Evolutionary conservation across 2,797 vertebrate genomes (phyloP).

Genomic region (Gymnoscopelus braueri): DNA sequence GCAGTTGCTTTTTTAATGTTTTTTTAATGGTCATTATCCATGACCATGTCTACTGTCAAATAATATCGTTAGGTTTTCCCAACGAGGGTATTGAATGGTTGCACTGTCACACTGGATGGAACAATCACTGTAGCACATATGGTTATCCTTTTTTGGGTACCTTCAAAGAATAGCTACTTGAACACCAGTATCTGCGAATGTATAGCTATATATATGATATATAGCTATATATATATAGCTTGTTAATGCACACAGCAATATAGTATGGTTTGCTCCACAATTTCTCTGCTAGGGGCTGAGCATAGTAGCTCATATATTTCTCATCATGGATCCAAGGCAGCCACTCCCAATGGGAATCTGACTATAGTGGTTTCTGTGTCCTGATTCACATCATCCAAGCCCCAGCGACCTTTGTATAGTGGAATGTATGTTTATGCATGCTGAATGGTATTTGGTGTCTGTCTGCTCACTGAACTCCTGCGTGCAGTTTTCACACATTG

Average conservation of each 20-base stretch:
- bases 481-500: background rate
- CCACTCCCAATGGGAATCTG: conserved; percentile 52
- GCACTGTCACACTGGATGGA: background rate
- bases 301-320: conserved; percentile 68
- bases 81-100: background rate
- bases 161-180: background rate
- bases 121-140: background rate
- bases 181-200: background rate
- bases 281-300: conserved; percentile 46
- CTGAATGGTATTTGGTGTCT: conserved; percentile 37
- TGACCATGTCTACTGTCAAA: too few species aligned
- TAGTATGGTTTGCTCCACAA: conserved; percentile 31
- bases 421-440: conserved; percentile 25
- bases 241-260: background rate
- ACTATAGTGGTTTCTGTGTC: conserved; percentile 59
- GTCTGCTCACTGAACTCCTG: background rate
- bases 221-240: too few species aligned
- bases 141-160: background rate
- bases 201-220: too few species aligned
- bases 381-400: conserved; percentile 65
- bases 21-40: too few species aligned
- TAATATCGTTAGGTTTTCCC: background rate
- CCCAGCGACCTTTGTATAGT: conserved; percentile 41
- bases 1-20: background rate
- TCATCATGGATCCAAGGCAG: conserved; percentile 42